Evolutionary conservation across 1,140 invertebrate species (phyloP).

Genomic region (Drosophila mayri): DNA sequence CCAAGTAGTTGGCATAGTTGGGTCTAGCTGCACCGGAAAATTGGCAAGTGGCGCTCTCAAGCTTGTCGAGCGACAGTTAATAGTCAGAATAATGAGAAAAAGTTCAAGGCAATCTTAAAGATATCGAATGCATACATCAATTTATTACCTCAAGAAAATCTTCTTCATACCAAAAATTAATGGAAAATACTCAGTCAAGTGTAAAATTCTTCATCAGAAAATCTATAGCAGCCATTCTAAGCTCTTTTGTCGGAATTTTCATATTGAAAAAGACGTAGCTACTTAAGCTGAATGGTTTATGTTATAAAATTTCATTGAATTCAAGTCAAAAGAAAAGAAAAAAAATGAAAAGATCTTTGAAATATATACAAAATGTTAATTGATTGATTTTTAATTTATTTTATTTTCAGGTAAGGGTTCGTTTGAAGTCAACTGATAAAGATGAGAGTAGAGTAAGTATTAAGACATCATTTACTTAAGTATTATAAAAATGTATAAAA

Average conservation of each 20-base stretch:
- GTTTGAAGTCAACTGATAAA: not conserved
- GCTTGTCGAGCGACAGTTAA: slow-evolving; percentile 31
- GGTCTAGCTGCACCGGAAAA: slow-evolving; percentile 26
- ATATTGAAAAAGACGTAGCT: slow-evolving; percentile 1
- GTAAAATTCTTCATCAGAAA: slow-evolving; percentile 39
- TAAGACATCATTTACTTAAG: not conserved
- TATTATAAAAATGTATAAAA: too few relatives aligned
- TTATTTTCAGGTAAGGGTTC: slow-evolving; percentile 18
- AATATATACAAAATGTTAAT: not conserved
- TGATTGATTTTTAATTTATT: slow-evolving; percentile 1
- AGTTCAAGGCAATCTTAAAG: slow-evolving; percentile 19
- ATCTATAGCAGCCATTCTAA: slow-evolving; percentile 6
- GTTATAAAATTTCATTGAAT: not conserved
- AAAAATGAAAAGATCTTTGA: not conserved
- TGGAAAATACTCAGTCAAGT: slow-evolving; percentile 53
- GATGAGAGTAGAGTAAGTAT: not conserved
- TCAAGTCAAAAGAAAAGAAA: not conserved
- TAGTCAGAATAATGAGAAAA: slow-evolving; percentile 57
- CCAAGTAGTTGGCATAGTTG: slow-evolving; percentile 59
- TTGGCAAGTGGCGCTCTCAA: slow-evolving; percentile 18
- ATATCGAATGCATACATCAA: slow-evolving; percentile 9
- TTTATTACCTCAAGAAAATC: slow-evolving; percentile 15
- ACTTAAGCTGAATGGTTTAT: slow-evolving; percentile 9
- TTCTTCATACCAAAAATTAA: slow-evolving; percentile 47
- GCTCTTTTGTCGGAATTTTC: slow-evolving; percentile 18